Percentiles rank a stretch among this genome's conserved stretches.
These are phyloP conservation scores for Rotaria macrura DNA, from an alignment of 2,888 invertebrate species.

Conservation along the genomic window DNA sequence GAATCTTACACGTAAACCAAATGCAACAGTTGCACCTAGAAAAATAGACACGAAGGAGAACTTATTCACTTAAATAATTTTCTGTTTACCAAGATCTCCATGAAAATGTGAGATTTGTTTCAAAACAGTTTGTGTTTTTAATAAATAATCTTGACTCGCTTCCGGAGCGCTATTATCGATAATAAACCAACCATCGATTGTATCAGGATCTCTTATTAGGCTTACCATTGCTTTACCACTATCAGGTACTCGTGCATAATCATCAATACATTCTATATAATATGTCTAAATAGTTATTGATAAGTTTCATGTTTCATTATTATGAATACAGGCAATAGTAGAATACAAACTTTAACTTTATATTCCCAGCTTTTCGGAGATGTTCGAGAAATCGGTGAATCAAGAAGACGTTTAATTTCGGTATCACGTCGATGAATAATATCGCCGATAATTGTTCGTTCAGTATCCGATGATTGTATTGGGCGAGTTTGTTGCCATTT, in stretches of 20 bases:
- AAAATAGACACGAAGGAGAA: background rate
- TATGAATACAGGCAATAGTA: background rate
- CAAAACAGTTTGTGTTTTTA: background rate
- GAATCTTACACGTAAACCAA: background rate
- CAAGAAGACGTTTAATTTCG: no score
- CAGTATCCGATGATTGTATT: slow-evolving; percentile 38
- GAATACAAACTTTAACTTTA: slow-evolving; percentile 34
- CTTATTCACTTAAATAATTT: no score
- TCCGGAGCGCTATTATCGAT: background rate
- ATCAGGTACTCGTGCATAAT: background rate
- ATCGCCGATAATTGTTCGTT: no score
- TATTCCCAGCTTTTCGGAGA: slow-evolving; percentile 31
- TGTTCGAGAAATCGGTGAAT: background rate
- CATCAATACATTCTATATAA: background rate
- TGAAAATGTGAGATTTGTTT: background rate
- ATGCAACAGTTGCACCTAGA: background rate
- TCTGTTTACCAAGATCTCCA: background rate
- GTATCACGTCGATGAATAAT: no score
- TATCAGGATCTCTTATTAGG: background rate
- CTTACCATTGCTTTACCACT: background rate
- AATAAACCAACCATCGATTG: slow-evolving; percentile 2
- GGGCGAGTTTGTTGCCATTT: slow-evolving; percentile 52
- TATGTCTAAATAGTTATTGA: background rate
- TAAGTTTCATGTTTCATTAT: slow-evolving; percentile 28
- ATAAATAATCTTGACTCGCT: background rate